These are phyloP conservation scores for Phoeniculus purpureus DNA, from an alignment of 2,797 vertebrate genomes.

Conservation along the genomic window DNA sequence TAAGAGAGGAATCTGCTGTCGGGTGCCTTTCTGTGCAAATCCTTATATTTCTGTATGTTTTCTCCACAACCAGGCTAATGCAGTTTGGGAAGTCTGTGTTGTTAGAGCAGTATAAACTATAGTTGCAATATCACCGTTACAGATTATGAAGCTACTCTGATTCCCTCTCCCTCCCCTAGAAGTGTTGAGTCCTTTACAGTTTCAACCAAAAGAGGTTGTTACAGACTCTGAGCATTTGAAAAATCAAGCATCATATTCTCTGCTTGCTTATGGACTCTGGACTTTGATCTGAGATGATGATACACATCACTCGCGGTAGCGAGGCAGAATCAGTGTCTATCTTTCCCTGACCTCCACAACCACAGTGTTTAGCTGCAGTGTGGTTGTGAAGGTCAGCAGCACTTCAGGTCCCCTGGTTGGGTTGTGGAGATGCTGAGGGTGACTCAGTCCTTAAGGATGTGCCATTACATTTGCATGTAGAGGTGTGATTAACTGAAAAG, in stretches of 20 bases:
- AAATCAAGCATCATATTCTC: neutral
- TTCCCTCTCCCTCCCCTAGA: neutral
- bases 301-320: neutral
- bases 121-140: neutral
- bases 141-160: neutral
- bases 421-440: neutral
- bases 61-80: neutral
- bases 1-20: neutral
- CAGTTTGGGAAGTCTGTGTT: neutral
- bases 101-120: neutral
- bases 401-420: rapidly evolving
- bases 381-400: neutral
- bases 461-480: neutral
- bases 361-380: neutral
- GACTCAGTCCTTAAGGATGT: neutral
- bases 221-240: neutral
- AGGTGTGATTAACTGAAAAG: neutral
- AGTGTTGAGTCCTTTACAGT: neutral
- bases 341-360: neutral
- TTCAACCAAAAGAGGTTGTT: neutral
- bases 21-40: neutral
- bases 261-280: neutral
- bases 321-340: neutral
- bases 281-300: neutral
- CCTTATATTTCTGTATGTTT: neutral